Conservation (phyloP, 2,113 vertebrate species). For the Atractosteus spatula region DNA sequence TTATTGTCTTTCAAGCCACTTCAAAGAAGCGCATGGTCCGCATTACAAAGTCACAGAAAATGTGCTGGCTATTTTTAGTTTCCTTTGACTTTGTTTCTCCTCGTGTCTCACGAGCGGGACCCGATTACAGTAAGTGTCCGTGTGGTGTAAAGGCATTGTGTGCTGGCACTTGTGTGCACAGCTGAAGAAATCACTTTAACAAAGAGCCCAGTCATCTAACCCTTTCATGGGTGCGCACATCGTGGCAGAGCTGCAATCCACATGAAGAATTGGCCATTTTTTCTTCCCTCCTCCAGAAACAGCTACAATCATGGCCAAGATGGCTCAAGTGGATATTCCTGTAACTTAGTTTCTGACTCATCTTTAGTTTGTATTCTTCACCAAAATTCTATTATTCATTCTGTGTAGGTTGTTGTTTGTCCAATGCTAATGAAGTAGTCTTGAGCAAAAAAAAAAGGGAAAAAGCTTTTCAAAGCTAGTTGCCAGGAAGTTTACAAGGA, state of each 20-base stretch:
- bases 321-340: too few relatives aligned
- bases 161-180: conserved; percentile 1
- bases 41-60: conserved; percentile 53
- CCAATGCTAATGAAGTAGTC: too few relatives aligned
- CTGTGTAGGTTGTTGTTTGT: too few relatives aligned
- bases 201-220: conserved; percentile 42
- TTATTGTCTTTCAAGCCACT: conserved; percentile 22
- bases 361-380: too few relatives aligned
- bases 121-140: conserved; percentile 44
- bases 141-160: conserved; percentile 20
- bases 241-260: neutral
- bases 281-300: too few relatives aligned
- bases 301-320: too few relatives aligned
- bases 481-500: too few relatives aligned
- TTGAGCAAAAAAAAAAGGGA: too few relatives aligned
- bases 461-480: too few relatives aligned
- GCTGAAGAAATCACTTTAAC: conserved; percentile 25
- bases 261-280: neutral
- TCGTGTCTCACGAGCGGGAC: conserved; percentile 33
- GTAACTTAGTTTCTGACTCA: too few relatives aligned
- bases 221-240: neutral
- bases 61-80: conserved; percentile 53
- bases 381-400: too few relatives aligned
- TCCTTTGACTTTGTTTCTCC: conserved; percentile 39
- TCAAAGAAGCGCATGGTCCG: conserved; percentile 48